Conservation (phyloP, 2,113 vertebrate genomes). For the Grammomys surdaster region DNA sequence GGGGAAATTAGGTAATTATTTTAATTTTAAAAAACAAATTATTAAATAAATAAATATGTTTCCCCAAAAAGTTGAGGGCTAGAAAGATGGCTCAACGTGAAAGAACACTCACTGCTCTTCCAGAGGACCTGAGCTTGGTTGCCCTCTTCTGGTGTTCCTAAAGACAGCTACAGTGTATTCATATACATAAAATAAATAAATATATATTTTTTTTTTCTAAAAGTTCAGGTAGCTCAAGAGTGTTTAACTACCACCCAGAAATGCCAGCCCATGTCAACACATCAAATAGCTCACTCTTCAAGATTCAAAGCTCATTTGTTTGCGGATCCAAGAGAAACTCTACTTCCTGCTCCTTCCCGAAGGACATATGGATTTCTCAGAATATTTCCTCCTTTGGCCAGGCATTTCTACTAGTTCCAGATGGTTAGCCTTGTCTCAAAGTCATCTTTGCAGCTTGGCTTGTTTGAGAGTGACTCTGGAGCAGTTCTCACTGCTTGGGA, state of each 20-base stretch:
- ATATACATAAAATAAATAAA: too few relatives aligned
- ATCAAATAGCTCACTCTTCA: not conserved
- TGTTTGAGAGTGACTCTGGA: not conserved
- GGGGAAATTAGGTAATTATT: not conserved
- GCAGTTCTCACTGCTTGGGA: not conserved
- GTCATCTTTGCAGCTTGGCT: not conserved
- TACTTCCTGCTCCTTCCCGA: not conserved
- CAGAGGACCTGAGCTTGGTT: not conserved
- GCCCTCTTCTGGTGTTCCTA: not conserved
- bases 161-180: too few relatives aligned
- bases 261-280: not conserved
- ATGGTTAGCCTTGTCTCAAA: not conserved
- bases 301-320: not conserved
- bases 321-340: not conserved
- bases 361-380: not conserved
- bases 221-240: not conserved
- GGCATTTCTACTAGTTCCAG: not conserved
- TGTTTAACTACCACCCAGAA: not conserved
- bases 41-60: not conserved
- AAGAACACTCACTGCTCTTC: not conserved
- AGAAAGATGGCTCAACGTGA: not conserved
- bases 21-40: not conserved
- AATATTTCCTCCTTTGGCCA: not conserved
- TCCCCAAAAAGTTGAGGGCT: not conserved
- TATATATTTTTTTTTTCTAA: not conserved